phyloP scores from a whole-genome alignment of 2,113 vertebrate species.

The Menidia beryllina region DNA sequence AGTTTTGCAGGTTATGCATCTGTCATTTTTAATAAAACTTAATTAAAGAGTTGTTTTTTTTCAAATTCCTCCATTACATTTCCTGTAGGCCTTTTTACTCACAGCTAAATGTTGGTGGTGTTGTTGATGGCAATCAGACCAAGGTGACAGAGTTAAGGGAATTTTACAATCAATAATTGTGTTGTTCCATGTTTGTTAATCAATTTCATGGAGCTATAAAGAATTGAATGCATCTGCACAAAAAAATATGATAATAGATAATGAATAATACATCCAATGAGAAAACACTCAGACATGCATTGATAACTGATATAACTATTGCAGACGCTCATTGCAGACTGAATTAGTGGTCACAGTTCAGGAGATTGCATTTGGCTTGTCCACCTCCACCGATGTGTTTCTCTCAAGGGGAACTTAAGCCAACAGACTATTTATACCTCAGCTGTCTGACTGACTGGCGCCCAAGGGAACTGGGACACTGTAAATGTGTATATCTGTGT shows the following conservation, averaged over 20 bases:
- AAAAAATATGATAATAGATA: background rate
- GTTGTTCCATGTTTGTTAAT: background rate
- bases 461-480: constrained; percentile 65
- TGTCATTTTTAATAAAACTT: background rate
- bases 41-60: constrained; percentile 23
- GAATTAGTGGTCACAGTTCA: constrained; percentile 18
- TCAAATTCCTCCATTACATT: background rate
- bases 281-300: background rate
- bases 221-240: no score
- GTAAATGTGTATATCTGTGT: constrained; percentile 38
- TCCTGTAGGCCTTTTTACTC: background rate
- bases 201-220: background rate
- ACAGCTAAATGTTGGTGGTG: no score
- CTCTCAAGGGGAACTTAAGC: constrained; percentile 67
- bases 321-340: background rate
- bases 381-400: constrained; percentile 31
- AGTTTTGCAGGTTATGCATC: background rate
- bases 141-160: background rate
- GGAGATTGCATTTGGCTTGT: constrained; percentile 18
- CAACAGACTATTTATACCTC: constrained; percentile 73
- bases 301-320: background rate
- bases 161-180: background rate
- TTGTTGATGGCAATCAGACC: no score
- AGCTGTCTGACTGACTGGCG: constrained; percentile 72
- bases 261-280: background rate